Evolutionary conservation across 2,113 vertebrate species (phyloP), one percentile per base, ranked within the genome.

Genomic region (Haemorhous mexicanus): DNA sequence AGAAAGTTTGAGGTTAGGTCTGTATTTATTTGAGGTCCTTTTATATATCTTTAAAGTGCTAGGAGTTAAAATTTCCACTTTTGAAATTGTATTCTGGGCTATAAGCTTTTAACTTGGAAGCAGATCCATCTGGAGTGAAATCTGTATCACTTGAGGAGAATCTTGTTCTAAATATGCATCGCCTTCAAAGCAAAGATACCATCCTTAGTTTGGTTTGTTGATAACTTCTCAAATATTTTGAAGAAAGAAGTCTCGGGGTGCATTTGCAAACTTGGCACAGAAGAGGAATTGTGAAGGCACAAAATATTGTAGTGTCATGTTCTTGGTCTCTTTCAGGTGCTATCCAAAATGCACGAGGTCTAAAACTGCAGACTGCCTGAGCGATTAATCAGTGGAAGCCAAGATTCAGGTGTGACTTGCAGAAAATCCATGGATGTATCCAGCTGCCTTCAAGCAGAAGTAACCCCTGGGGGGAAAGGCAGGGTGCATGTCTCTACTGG

Each of bases 21-120:
- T 85, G 26, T 69, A 56, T 66, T 78, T 78, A 35, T 90, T 78
- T 56, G 44, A 66, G 21, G 4, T 9, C 12, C n/a, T 55, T 88
- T 84, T 64, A 91, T 76, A 43, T 21, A 43, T 73, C 81, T 94
- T 94, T 93, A 80, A 94, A 70, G 26, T 3, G 53, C 32, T 84
- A 61, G 44, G 37, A 95, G 91, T 93, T 81, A 82, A 89, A 94
- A 90, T 84, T 62, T 76, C 72, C 74, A 37, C 69, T 68, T 82
- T 90, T 37, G 18, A 92, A 90, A 82, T 66, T 84, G n/a, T 64
- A 75, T 90, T 94, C 64, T 37, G 35, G 20, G 17, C 67, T 72
- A 33, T 41, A 85, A 75, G n/a, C 52, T 97, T 93, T 95, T 94
- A 88, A 22, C 50, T 53, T 89, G 61, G 75, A 94, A 93, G 92